Conservation (phyloP, 2,888 invertebrate species). For the Amphimallon solstitiale region DNA sequence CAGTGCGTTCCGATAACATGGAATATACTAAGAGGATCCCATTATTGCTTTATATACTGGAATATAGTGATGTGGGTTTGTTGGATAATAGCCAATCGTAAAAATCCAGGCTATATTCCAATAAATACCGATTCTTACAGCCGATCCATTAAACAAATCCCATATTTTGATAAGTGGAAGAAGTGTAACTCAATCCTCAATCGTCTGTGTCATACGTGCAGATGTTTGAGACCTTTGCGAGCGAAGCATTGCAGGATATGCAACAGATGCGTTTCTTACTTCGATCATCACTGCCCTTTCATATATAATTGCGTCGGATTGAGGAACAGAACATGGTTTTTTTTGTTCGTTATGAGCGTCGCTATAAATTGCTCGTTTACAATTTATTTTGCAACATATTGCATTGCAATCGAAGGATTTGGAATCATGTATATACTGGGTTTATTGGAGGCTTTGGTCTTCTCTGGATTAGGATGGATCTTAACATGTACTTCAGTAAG, state of each 20-base stretch:
- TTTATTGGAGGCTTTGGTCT: constrained; percentile 82
- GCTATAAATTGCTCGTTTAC: constrained; percentile 89
- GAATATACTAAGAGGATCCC: constrained; percentile 86
- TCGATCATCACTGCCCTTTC: constrained; percentile 96
- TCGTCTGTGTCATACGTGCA: constrained; percentile 88
- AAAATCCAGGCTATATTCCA: constrained; percentile 90
- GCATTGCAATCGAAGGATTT: constrained; percentile 85
- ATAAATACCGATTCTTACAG: constrained; percentile 91
- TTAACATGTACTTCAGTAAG: constrained; percentile 88
- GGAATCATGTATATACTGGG: constrained; percentile 87
- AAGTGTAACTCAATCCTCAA: constrained; percentile 84
- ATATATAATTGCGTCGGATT: constrained; percentile 95
- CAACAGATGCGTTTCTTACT: constrained; percentile 81
- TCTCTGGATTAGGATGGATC: constrained; percentile 88
- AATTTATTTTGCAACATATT: constrained; percentile 88
- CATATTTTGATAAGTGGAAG: constrained; percentile 93
- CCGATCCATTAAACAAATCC: constrained; percentile 89
- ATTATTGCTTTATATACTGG: constrained; percentile 91
- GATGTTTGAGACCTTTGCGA: constrained; percentile 85
- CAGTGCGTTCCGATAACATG: constrained; percentile 90
- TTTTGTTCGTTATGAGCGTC: constrained; percentile 86
- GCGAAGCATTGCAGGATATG: constrained; percentile 94
- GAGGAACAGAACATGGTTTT: constrained; percentile 93
- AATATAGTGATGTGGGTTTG: constrained; percentile 94
- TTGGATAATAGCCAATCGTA: constrained; percentile 88